These are phyloP conservation scores for Patella pellucida DNA, from an alignment of 2,888 invertebrate species.

Conservation along the genomic window DNA sequence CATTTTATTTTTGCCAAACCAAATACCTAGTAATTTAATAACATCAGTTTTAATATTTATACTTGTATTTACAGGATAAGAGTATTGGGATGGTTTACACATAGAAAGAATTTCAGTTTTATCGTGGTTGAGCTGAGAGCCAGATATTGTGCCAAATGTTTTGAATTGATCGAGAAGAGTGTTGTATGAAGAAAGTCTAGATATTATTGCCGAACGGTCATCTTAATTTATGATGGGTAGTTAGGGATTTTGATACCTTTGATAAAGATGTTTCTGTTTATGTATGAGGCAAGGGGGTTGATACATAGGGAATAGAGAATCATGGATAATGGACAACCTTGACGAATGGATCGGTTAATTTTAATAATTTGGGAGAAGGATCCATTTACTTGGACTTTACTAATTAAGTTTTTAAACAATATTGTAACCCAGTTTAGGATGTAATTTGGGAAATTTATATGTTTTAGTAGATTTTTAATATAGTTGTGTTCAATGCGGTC, in stretches of 20 bases:
- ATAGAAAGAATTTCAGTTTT: not conserved
- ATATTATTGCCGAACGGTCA: not conserved
- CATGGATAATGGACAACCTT: not conserved
- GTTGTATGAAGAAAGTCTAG: not conserved
- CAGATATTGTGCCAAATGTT: not conserved
- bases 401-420: not conserved
- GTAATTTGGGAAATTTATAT: not conserved
- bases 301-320: not conserved
- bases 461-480: not conserved
- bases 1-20: no score
- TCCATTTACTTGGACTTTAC: not conserved
- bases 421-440: not conserved
- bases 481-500: slow-evolving; percentile 1
- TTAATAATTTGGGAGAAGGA: not conserved
- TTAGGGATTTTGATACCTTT: slow-evolving; percentile 1
- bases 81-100: not conserved
- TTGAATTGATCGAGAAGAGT: not conserved
- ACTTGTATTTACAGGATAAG: no score
- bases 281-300: not conserved
- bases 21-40: no score
- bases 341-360: not conserved
- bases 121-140: not conserved
- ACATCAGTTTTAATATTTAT: no score
- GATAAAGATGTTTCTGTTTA: not conserved
- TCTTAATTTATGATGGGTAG: not conserved